Base-by-base conservation (phyloP, 2,888 invertebrate species). In the Drosophila acutilabella region DNA sequence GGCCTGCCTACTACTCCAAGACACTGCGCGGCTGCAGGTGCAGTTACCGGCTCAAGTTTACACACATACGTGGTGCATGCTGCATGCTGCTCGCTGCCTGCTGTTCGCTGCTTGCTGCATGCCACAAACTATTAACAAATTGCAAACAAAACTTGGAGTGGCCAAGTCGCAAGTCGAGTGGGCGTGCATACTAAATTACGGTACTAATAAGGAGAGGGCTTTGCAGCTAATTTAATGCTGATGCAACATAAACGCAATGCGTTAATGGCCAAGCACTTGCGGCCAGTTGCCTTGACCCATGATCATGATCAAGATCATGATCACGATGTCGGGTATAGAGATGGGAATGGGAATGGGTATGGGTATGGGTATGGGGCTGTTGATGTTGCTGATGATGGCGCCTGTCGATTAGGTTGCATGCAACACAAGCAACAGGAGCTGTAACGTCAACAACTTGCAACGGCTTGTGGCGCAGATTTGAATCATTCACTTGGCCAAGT, bases 51-150 rank as follows among this genome's bases (percentile, higher is more conserved):
- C 23, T 13, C n/a, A 18, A 1, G 47, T 40, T 33, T 13, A 10
- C 14, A 7, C 7, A 8, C 13, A 30, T 30, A 30, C 30, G 30
- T 30, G 30, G 30, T 30, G 30, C 30, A 2, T 26, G 7, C 26
- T 26, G 7, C 26, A 0, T 8, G 8, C 30, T 30, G 8, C 8
- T 2, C 0, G 8, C 8, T 30, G 30, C 30, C 30, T 30, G 30
- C 30, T 30, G 30, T 30, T 30, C 30, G 30, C 30, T 30, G 30
- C 83, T 16, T 65, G 84, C 84, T 69, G 89, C 89, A 84, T 86
- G 89, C 84, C 89, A 80, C 87, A 88, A 70, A 66, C 84, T 72
- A 87, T 83, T 85, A 85, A 85, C 85, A 85, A 85, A 89, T 85
- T 85, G 85, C 85, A 81, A 86, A 85, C 88, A 89, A 84, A 88